These are phyloP conservation scores for Caenorhabditis parvicauda DNA, from an alignment of 2,888 invertebrate species.

Conservation along the genomic window DNA sequence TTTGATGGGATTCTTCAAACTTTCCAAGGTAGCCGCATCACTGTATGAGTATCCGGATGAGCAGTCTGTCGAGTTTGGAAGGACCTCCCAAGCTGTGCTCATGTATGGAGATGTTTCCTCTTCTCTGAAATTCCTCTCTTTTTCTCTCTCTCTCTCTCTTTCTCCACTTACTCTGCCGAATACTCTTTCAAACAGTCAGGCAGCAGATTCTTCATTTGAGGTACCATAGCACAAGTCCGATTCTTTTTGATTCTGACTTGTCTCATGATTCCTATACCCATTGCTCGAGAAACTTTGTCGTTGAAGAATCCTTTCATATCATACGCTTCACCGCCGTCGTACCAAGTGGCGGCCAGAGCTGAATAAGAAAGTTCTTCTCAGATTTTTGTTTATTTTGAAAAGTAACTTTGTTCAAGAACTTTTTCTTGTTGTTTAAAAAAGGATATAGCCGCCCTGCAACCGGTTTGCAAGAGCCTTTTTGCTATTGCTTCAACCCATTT, in stretches of 20 bases:
- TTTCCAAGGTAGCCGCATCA: conserved; percentile 18
- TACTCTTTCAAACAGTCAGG: conserved; percentile 23
- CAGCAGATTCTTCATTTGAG: conserved; percentile 18
- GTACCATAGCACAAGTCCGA: conserved; percentile 19
- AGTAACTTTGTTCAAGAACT: not conserved
- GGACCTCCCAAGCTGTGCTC: conserved; percentile 17
- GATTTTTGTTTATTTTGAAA: not conserved
- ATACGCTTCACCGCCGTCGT: conserved; percentile 66
- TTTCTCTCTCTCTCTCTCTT: not conserved
- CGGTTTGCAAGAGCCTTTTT: too few species aligned
- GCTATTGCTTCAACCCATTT: too few species aligned
- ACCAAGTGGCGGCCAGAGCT: conserved; percentile 65
- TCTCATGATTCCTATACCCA: conserved; percentile 68
- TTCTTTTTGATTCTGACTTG: conserved; percentile 64
- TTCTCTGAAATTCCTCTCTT: conserved; percentile 7
- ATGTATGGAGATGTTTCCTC: conserved; percentile 20
- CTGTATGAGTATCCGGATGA: conserved; percentile 30
- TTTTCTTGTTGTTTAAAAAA: too few species aligned
- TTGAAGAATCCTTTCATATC: conserved; percentile 66
- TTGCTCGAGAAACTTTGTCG: conserved; percentile 66
- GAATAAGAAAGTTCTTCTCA: conserved; percentile 14
- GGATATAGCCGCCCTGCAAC: too few species aligned
- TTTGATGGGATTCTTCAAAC: not conserved
- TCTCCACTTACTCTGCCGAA: conserved; percentile 7
- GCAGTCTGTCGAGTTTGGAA: conserved; percentile 12